A percentile compares a stretch with the other conserved stretches of the same genome.
phyloP scores from a whole-genome alignment of 2,888 invertebrate genomes.

The Rotaria sp. region DNA sequence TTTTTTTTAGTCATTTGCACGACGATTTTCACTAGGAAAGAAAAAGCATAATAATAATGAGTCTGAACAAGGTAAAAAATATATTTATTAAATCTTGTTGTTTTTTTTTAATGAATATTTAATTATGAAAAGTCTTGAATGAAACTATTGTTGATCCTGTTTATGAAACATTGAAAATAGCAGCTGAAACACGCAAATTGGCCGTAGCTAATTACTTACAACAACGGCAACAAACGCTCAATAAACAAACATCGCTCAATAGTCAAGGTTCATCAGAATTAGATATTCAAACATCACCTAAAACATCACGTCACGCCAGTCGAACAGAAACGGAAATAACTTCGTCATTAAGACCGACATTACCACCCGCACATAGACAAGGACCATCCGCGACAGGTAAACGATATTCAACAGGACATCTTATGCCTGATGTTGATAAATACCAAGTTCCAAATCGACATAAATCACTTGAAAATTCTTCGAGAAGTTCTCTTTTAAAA shows the following conservation, averaged over 20 bases:
- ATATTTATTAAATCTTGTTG: neutral
- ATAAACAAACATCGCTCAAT: slow-evolving; percentile 17
- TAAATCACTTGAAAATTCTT: neutral
- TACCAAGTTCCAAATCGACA: neutral
- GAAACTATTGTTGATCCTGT: neutral
- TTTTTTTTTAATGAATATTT: neutral
- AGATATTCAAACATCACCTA: slow-evolving; percentile 3
- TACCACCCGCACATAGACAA: neutral
- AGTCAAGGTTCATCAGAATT: slow-evolving; percentile 12
- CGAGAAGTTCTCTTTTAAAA: neutral
- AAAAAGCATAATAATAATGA: neutral
- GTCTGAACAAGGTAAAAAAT: neutral
- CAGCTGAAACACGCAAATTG: slow-evolving; percentile 13
- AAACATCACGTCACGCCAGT: neutral
- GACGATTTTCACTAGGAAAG: slow-evolving; percentile 23
- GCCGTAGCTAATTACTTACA: slow-evolving; percentile 19
- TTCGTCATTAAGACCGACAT: neutral
- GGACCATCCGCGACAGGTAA: neutral
- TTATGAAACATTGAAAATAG: slow-evolving; percentile 4
- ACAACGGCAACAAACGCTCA: slow-evolving; percentile 15
- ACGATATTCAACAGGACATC: neutral
- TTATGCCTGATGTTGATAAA: neutral
- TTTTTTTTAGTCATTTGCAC: neutral
- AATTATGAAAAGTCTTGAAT: neutral
- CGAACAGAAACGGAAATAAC: neutral